Evolutionary conservation across 2,113 vertebrate species (phyloP).

Genomic region (Seriola quinqueradiata): DNA sequence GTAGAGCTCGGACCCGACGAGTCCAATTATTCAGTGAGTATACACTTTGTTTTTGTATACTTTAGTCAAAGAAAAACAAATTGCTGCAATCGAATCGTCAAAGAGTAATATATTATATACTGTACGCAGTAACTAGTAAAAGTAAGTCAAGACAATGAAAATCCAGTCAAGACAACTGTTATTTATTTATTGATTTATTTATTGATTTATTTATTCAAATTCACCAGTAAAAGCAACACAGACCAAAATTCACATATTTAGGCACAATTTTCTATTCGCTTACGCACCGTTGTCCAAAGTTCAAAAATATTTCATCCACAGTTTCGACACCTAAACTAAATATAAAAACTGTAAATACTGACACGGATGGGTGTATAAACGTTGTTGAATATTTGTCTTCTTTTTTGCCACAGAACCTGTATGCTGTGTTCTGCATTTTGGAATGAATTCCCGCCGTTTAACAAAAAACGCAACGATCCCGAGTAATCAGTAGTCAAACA

Average conservation of each 20-base stretch:
- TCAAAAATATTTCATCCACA: slow-evolving; percentile 40
- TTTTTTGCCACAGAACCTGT: slow-evolving; percentile 2
- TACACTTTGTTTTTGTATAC: too few relatives aligned
- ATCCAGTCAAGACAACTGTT: background rate
- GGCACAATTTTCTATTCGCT: slow-evolving; percentile 65
- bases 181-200: slow-evolving; percentile 6
- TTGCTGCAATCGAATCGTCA: too few relatives aligned
- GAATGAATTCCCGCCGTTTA: slow-evolving; percentile 37
- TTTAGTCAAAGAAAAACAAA: too few relatives aligned
- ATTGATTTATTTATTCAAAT: slow-evolving; percentile 64
- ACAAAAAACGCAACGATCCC: slow-evolving; percentile 67
- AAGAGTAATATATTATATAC: too few relatives aligned
- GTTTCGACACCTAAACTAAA: background rate
- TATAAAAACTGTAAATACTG: background rate
- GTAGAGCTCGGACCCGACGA: too few relatives aligned
- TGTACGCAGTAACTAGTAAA: too few relatives aligned
- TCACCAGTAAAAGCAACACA: slow-evolving; percentile 39
- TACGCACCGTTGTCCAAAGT: slow-evolving; percentile 85
- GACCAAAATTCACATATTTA: slow-evolving; percentile 49
- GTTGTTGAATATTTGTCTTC: background rate
- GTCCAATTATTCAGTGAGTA: too few relatives aligned
- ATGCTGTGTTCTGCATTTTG: slow-evolving; percentile 28
- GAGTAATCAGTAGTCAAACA: slow-evolving; percentile 85
- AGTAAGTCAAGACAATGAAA: too few relatives aligned
- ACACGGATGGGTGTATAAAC: background rate